A percentile compares a stretch with the other conserved stretches of the same genome.
Conservation (phyloP, 2,797 vertebrate genomes). For the Danio tinwini region DNA sequence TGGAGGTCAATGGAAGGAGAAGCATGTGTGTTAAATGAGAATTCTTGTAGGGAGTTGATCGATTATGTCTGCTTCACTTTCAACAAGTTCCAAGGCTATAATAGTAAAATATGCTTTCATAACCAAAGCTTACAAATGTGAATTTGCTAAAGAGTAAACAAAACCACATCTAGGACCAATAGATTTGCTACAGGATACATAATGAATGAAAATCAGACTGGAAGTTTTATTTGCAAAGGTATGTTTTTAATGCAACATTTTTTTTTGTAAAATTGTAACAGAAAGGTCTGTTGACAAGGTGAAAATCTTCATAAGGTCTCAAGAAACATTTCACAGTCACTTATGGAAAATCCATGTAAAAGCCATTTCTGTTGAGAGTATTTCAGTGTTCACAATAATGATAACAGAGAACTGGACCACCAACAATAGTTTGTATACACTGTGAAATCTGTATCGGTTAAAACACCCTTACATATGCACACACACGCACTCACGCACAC, state of each 20-base stretch:
- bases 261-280: constrained; percentile 29
- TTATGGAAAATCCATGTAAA: constrained; percentile 32
- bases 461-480: constrained; percentile 1
- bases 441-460: constrained; percentile 41
- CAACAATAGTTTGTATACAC: constrained; percentile 37
- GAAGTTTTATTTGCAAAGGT: constrained; percentile 9
- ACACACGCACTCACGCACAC: neutral
- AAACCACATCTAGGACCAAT: constrained; percentile 7
- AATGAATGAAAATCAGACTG: constrained; percentile 19
- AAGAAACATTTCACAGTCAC: constrained; percentile 29
- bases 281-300: constrained; percentile 23
- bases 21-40: neutral
- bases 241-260: constrained; percentile 38
- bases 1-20: neutral
- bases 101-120: constrained; percentile 1
- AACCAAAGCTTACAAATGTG: constrained; percentile 10
- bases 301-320: constrained; percentile 23
- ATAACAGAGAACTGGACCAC: constrained; percentile 35
- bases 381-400: constrained; percentile 30
- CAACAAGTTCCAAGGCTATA: constrained; percentile 13
- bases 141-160: constrained; percentile 32
- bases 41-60: neutral
- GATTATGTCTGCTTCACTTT: neutral
- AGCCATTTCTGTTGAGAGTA: constrained; percentile 9
- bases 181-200: constrained; percentile 23